phyloP scores from a whole-genome alignment of 2,113 vertebrate species.

The Amphiprion percula region DNA sequence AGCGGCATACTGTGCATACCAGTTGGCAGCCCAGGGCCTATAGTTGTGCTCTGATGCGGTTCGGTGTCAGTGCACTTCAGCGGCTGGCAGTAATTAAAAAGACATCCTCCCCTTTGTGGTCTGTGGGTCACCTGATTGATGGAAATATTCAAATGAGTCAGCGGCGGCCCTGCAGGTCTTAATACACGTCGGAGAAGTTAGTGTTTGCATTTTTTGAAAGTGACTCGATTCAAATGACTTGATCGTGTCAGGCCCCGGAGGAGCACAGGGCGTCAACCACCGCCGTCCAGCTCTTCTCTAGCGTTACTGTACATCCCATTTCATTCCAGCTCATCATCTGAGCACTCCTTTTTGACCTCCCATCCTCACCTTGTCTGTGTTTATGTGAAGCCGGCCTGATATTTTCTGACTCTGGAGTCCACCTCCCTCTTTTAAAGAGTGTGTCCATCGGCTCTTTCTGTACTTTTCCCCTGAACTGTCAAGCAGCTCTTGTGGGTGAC shows the following conservation, averaged over 20 bases:
- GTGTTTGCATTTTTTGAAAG: conserved; percentile 8
- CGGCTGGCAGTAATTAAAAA: conserved; percentile 58
- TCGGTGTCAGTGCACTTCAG: conserved; percentile 49
- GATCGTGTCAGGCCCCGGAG: conserved; percentile 10
- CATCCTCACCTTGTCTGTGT: background rate
- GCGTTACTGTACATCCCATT: conserved; percentile 1
- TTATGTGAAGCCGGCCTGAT: conserved; percentile 14
- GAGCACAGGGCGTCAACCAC: conserved; percentile 28
- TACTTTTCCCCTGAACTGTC: conserved; percentile 2
- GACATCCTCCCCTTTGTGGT: conserved; percentile 40
- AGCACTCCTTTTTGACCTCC: background rate
- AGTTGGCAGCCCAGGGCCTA: conserved; percentile 46
- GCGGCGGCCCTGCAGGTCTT: conserved; percentile 7
- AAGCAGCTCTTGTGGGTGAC: background rate
- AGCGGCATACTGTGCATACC: conserved; percentile 58
- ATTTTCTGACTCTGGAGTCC: conserved; percentile 9
- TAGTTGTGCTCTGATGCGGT: conserved; percentile 52
- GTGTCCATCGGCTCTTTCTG: conserved; percentile 1
- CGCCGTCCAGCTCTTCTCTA: background rate
- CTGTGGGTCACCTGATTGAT: conserved; percentile 57
- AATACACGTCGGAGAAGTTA: conserved; percentile 18
- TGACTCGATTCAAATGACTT: conserved; percentile 41
- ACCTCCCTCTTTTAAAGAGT: background rate
- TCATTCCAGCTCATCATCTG: background rate
- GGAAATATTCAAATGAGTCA: conserved; percentile 52